A percentile compares a stretch with the other conserved stretches of the same genome.
These are phyloP conservation scores for Micropoecilia bifurca DNA, from an alignment of 2,797 vertebrate species.

Conservation along the genomic window DNA sequence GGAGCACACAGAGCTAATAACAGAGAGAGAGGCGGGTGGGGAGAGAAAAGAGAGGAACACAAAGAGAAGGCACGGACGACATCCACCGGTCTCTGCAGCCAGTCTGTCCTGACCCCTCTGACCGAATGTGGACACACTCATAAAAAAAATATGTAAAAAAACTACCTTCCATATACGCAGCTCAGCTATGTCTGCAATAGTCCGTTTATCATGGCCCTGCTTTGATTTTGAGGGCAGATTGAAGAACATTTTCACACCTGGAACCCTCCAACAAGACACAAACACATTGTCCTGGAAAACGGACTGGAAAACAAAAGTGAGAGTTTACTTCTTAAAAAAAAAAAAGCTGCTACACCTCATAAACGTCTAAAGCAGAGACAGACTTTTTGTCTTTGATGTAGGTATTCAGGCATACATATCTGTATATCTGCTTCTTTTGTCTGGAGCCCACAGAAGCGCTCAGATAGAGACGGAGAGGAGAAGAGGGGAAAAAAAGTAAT, in stretches of 20 bases:
- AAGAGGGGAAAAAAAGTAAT: slow-evolving; percentile 19
- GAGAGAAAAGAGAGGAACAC: slow-evolving; percentile 1
- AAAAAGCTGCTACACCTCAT: slow-evolving; percentile 2
- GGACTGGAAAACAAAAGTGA: neutral
- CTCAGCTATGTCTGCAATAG: slow-evolving; percentile 17
- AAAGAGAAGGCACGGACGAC: slow-evolving; percentile 1
- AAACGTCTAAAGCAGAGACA: slow-evolving; percentile 12
- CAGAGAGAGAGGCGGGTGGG: slow-evolving; percentile 12
- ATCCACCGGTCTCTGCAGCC: slow-evolving; percentile 9
- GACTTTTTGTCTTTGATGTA: slow-evolving; percentile 3
- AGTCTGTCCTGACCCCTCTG: slow-evolving; percentile 25
- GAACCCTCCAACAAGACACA: slow-evolving; percentile 8
- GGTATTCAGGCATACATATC: slow-evolving; percentile 20
- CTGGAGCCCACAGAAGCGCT: slow-evolving; percentile 19
- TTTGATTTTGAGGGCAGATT: slow-evolving; percentile 43
- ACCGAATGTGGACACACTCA: neutral
- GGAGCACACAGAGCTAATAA: slow-evolving; percentile 57
- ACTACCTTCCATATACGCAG: neutral
- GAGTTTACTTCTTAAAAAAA: neutral
- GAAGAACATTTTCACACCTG: slow-evolving; percentile 49
- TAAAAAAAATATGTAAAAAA: neutral
- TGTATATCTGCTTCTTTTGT: slow-evolving; percentile 8
- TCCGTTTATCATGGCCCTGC: slow-evolving; percentile 37
- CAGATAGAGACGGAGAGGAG: neutral
- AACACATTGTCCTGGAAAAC: slow-evolving; percentile 10